Evolutionary conservation across 2,113 vertebrate genomes (phyloP).

Genomic region (Dicerorhinus sumatrensis): DNA sequence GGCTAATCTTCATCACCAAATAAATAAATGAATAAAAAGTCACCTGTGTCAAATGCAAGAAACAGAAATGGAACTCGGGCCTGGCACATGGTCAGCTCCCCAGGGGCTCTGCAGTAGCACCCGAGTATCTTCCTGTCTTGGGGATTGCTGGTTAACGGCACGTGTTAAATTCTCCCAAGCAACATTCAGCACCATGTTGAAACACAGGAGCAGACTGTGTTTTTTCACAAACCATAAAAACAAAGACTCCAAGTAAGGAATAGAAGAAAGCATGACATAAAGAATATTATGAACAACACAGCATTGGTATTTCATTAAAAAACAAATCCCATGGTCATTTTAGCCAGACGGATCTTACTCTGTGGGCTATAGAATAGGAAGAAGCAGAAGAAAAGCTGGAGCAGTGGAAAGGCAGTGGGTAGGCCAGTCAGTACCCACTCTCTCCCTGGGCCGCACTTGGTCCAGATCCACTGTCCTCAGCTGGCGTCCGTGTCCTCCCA

Average conservation of each 20-base stretch:
- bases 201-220: not conserved
- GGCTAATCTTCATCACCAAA: no score
- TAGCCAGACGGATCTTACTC: not conserved
- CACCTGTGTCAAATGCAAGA: not conserved
- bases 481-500: not conserved
- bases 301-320: not conserved
- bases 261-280: not conserved
- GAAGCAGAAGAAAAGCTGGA: not conserved
- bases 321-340: not conserved
- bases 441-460: no score
- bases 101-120: no score
- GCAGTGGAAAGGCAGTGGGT: rapidly evolving
- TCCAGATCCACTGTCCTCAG: not conserved
- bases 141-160: not conserved
- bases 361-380: not conserved
- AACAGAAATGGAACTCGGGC: not conserved
- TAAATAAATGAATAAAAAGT: not conserved
- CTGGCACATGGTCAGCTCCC: not conserved
- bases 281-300: not conserved
- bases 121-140: not conserved
- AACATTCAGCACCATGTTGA: not conserved
- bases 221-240: not conserved
- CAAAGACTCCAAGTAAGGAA: not conserved
- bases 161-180: not conserved
- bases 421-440: not conserved